Evolutionary conservation across 2,113 vertebrate genomes (phyloP).

Genomic region (Salvelinus fontinalis): DNA sequence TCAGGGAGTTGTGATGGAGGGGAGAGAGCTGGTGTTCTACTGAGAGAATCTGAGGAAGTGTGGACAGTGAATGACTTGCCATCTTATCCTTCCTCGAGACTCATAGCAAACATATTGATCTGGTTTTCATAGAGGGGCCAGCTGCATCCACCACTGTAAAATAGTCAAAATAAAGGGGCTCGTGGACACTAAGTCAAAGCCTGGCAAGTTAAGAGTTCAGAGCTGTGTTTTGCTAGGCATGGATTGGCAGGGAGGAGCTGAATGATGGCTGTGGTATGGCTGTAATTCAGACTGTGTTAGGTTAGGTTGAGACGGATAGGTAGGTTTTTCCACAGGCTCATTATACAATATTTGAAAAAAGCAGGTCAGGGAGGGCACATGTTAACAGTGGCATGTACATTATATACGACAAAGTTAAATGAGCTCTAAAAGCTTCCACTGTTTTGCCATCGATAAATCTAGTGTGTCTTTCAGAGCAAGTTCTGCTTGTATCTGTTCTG

Average conservation of each 20-base stretch:
- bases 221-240: conserved; percentile 37
- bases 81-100: conserved; percentile 46
- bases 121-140: conserved; percentile 41
- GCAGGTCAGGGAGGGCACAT: conserved; percentile 44
- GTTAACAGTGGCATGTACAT: conserved; percentile 53
- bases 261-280: conserved; percentile 37
- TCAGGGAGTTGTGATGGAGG: conserved; percentile 4
- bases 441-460: conserved; percentile 53
- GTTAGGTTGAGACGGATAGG: conserved; percentile 24
- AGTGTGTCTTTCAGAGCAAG: conserved; percentile 47
- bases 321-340: conserved; percentile 27
- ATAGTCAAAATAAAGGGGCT: conserved; percentile 53
- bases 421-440: conserved; percentile 57
- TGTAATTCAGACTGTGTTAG: conserved; percentile 37
- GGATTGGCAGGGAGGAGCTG: conserved; percentile 42
- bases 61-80: conserved; percentile 48
- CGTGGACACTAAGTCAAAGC: conserved; percentile 54
- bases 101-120: conserved; percentile 63
- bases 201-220: conserved; percentile 38
- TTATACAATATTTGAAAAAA: conserved; percentile 50
- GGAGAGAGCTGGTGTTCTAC: conserved; percentile 48
- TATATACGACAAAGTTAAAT: conserved; percentile 56
- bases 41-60: conserved; percentile 51
- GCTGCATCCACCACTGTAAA: conserved; percentile 41
- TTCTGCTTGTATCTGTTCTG: conserved; percentile 41